A percentile compares a stretch with the other conserved stretches of the same genome.
Conservation (phyloP, 1,140 invertebrate species). For the Meloidogyne exigua region DNA sequence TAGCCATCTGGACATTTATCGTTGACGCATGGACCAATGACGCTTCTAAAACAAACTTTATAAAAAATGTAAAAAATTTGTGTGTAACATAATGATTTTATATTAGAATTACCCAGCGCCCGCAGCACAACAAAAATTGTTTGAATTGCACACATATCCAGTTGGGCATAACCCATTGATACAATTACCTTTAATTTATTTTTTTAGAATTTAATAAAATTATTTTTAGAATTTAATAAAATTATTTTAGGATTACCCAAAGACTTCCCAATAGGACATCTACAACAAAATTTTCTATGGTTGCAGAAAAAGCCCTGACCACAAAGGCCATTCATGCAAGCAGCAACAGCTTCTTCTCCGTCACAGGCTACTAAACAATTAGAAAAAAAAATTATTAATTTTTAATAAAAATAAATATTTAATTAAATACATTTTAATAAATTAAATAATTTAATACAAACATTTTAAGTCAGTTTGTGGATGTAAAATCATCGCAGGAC, state of each 20-base stretch:
- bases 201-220: background rate
- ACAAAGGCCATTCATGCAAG: slow-evolving; percentile 45
- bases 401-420: background rate
- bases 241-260: slow-evolving; percentile 24
- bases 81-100: background rate
- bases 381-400: slow-evolving; percentile 1
- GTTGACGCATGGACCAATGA: slow-evolving; percentile 20
- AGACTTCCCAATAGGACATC: slow-evolving; percentile 37
- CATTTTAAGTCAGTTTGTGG: slow-evolving; percentile 19
- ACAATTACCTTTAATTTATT: slow-evolving; percentile 24
- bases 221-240: background rate
- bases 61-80: background rate
- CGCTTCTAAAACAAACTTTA: background rate
- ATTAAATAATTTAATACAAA: background rate
- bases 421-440: background rate
- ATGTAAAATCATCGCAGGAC: slow-evolving; percentile 7
- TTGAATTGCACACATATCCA: slow-evolving; percentile 31
- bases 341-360: slow-evolving; percentile 48
- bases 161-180: slow-evolving; percentile 40
- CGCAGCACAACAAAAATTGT: slow-evolving; percentile 23
- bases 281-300: slow-evolving; percentile 40
- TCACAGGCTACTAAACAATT: slow-evolving; percentile 48
- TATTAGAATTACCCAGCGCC: background rate
- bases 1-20: slow-evolving; percentile 19
- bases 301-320: slow-evolving; percentile 47